Evolutionary conservation across 2,113 vertebrate species (phyloP).

Genomic region (Gallinago media): DNA sequence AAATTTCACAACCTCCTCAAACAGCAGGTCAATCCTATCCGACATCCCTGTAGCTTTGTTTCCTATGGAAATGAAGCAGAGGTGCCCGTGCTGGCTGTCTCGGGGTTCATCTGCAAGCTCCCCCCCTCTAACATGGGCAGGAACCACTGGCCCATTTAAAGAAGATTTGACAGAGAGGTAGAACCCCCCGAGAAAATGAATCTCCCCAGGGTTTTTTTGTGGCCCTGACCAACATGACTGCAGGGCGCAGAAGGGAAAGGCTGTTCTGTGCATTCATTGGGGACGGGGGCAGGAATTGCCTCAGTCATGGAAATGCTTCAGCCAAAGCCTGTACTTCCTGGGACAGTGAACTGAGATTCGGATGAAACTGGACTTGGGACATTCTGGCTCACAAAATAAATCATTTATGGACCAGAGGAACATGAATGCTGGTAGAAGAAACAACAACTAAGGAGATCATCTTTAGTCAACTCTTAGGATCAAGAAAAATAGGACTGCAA

Average conservation of each 20-base stretch:
- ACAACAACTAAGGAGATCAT: too few species aligned
- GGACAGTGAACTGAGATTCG: background rate
- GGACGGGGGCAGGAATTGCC: background rate
- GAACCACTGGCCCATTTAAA: background rate
- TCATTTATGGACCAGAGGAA: background rate
- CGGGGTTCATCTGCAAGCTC: background rate
- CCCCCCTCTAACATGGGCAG: background rate
- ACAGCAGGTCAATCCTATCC: background rate
- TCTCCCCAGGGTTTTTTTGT: background rate
- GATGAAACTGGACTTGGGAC: background rate
- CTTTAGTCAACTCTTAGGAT: too few species aligned
- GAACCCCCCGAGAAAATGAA: background rate
- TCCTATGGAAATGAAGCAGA: background rate
- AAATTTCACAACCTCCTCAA: background rate
- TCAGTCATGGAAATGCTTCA: background rate
- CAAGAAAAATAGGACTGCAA: too few species aligned
- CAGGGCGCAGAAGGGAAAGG: background rate
- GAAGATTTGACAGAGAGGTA: background rate
- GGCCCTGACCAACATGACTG: fast-evolving
- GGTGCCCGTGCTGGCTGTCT: background rate
- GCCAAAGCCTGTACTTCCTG: background rate
- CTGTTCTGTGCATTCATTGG: fast-evolving
- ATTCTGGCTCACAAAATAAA: background rate
- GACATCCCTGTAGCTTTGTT: background rate
- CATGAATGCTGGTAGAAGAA: fast-evolving